These are phyloP conservation scores for Drymonia ruficornis DNA, from an alignment of 2,888 invertebrate genomes.

Conservation along the genomic window DNA sequence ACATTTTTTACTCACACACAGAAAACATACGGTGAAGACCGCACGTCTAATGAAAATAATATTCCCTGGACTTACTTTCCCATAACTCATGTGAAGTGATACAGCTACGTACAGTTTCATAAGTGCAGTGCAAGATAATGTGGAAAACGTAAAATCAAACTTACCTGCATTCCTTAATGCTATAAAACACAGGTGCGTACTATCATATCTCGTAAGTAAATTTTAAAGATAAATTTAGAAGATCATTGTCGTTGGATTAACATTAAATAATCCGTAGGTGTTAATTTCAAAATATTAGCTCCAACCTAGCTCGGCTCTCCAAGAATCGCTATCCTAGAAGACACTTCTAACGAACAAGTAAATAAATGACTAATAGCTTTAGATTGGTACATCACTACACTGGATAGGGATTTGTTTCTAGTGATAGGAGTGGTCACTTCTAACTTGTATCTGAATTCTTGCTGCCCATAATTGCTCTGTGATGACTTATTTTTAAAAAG, in stretches of 20 bases:
- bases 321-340: no score
- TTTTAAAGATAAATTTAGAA: neutral
- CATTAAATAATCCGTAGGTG: no score
- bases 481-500: no score
- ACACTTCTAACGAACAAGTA: no score
- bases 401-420: no score
- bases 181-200: constrained; percentile 18
- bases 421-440: no score
- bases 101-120: neutral
- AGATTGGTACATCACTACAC: no score
- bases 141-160: constrained; percentile 12
- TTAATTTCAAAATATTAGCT: no score
- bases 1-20: constrained; percentile 71
- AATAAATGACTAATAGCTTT: no score
- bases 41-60: constrained; percentile 50
- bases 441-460: no score
- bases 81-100: constrained; percentile 28
- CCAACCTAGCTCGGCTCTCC: no score
- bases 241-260: neutral
- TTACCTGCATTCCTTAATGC: neutral
- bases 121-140: constrained; percentile 32
- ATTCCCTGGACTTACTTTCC: constrained; percentile 14
- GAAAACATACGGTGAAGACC: constrained; percentile 50
- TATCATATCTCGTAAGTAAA: neutral
- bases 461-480: no score